phyloP scores from a whole-genome alignment of 2,113 vertebrate genomes.

The human region DNA sequence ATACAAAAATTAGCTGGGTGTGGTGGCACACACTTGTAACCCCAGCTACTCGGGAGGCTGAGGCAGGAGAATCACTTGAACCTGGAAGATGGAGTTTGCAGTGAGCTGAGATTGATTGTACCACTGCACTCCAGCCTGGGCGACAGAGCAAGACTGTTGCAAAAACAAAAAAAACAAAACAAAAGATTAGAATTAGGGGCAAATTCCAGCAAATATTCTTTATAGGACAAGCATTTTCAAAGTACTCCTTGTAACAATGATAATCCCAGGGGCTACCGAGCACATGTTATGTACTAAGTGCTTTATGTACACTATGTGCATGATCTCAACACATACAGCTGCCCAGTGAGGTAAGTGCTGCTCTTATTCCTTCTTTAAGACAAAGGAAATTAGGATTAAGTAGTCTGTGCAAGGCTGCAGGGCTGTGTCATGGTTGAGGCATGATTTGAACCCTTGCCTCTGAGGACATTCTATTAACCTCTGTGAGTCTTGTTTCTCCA shows the following conservation, averaged over 20 bases:
- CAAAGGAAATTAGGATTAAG: not conserved
- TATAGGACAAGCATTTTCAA: not conserved
- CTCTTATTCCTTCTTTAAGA: not conserved
- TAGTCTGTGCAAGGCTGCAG: too few relatives aligned
- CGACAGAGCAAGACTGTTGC: too few relatives aligned
- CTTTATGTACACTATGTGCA: not conserved
- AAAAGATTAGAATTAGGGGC: not conserved
- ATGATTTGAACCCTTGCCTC: not conserved
- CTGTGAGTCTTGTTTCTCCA: not conserved
- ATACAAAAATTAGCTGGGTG: too few relatives aligned
- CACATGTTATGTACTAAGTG: too few relatives aligned
- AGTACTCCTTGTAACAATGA: not conserved
- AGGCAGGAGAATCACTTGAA: too few relatives aligned
- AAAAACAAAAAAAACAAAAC: too few relatives aligned
- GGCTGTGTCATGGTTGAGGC: not conserved
- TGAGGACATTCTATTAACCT: not conserved
- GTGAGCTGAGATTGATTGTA: accelerated
- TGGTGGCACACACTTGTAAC: too few relatives aligned
- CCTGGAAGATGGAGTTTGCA: too few relatives aligned
- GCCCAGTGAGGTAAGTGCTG: not conserved
- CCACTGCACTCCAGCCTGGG: too few relatives aligned
- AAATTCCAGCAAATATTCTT: not conserved
- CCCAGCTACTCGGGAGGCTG: too few relatives aligned
- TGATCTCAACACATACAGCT: not conserved
- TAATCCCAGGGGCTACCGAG: not conserved